Conservation (phyloP, 2,797 vertebrate genomes). For the Anableps anableps region DNA sequence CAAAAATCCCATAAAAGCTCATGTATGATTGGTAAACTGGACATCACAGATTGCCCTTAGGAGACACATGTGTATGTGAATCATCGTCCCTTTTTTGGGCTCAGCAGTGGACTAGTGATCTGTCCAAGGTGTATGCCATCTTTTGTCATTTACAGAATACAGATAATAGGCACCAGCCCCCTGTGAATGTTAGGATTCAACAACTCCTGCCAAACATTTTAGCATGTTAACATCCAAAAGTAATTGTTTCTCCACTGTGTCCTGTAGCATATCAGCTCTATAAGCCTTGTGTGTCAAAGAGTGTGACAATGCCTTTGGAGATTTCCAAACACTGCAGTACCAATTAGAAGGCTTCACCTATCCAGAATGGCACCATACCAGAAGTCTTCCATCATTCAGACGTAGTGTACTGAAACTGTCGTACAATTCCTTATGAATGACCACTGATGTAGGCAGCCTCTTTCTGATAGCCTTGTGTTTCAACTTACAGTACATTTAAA, state of each 20-base stretch:
- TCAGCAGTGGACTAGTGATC: neutral
- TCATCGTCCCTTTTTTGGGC: neutral
- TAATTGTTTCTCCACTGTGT: slow-evolving; percentile 25
- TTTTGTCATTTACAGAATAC: neutral
- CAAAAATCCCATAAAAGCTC: neutral
- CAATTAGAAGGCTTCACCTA: slow-evolving; percentile 78
- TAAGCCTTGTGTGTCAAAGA: slow-evolving; percentile 34
- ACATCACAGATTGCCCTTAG: neutral
- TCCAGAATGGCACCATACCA: slow-evolving; percentile 40
- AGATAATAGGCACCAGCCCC: neutral
- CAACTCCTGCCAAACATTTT: neutral
- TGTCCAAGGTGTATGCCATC: too few relatives aligned
- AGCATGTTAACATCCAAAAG: slow-evolving; percentile 7
- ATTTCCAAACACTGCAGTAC: slow-evolving; percentile 27
- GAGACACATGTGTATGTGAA: neutral
- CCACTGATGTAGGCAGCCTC: neutral
- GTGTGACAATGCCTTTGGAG: slow-evolving; percentile 56
- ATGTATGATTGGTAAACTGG: neutral
- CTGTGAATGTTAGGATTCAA: neutral
- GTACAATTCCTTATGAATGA: slow-evolving; percentile 3
- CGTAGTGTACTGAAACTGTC: slow-evolving; percentile 29
- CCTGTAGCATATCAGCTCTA: slow-evolving; percentile 39
- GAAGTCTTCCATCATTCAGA: slow-evolving; percentile 65
- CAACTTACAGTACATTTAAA: neutral
- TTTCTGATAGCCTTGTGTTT: neutral